Evolutionary conservation across 2,797 vertebrate species (phyloP), one percentile per base, ranked within the genome.

Genomic region (Lates japonicus): DNA sequence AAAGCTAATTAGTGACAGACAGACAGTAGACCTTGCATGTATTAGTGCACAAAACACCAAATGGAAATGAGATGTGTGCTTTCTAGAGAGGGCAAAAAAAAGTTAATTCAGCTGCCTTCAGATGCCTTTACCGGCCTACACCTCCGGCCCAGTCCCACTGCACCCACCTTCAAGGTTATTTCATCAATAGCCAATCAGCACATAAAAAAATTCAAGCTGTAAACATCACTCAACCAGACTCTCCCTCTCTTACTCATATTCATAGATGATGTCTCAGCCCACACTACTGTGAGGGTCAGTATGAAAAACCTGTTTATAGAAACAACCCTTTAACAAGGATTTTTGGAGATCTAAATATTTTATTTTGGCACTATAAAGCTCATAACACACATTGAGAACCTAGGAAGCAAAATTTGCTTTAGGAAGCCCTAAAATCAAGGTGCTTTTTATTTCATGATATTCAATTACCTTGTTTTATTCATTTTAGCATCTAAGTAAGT

Each of bases 1-100:
- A 14, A 81, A 69, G 75, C 54, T 80, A 76, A 86, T 90, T 83
- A 86, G 67, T 66, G 52, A 54, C 74, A 68, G 52, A 22, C 72
- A 44, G 76, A 66, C 52, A 74, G 20, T n/a, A 39, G 51, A 62
- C 61, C 8, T 16, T 20, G 49, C 42, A 60, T 83, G 64, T 73
- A 71, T 84, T 52, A 60, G 60, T 60, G 70, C 80, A 83, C 72
- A 81, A 59, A 81, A 60, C 9, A 5, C 52, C n/a, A 20, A 58
- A 61, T 65, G 20, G 59, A 79, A 76, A 74, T 60, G 5, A 75
- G 41, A 83, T 33, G 62, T 35, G 19, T 31, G 65, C 49, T 54
- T 65, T 20, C 33, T 2, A 42, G 39, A 51, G 22, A 61, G 42
- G 19, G 17, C 55, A 41, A 4, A 48, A 37, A 41, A 13, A 42